Percentiles rank a stretch among this genome's conserved stretches.
These are phyloP conservation scores for Diarsia dahlii DNA, from an alignment of 2,888 invertebrate genomes.

Conservation along the genomic window DNA sequence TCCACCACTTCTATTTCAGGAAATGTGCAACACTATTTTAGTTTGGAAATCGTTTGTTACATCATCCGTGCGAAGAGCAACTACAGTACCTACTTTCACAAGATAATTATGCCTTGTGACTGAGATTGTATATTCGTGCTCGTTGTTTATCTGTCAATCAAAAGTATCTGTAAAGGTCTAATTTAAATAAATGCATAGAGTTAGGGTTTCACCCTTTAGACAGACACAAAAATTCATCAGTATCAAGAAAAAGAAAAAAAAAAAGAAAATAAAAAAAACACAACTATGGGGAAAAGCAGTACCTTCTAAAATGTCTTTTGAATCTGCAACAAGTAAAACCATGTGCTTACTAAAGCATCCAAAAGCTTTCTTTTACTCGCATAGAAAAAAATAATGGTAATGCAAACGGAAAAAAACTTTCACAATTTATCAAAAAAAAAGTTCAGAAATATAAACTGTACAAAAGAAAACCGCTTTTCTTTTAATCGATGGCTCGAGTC, in stretches of 20 bases:
- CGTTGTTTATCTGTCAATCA: too few relatives aligned
- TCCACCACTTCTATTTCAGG: too few relatives aligned
- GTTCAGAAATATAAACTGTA: conserved; percentile 21
- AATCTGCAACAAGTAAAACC: conserved; percentile 19
- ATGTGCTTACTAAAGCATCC: neutral
- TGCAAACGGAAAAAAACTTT: neutral
- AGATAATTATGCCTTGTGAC: too few relatives aligned
- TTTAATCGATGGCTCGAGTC: conserved; percentile 45
- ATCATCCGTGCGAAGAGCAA: neutral
- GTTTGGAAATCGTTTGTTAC: neutral
- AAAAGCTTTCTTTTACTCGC: neutral
- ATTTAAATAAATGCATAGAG: too few relatives aligned
- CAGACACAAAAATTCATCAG: neutral
- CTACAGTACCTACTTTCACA: too few relatives aligned
- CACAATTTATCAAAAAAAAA: conserved; percentile 19
- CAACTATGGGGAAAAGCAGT: neutral
- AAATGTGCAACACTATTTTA: neutral
- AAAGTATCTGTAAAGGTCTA: too few relatives aligned
- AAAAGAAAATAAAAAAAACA: too few relatives aligned
- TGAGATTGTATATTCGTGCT: too few relatives aligned
- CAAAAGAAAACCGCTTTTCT: conserved; percentile 43
- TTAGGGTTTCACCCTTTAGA: too few relatives aligned
- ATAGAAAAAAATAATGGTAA: neutral
- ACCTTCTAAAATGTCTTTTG: neutral
- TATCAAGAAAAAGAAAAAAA: too few relatives aligned